Base-by-base conservation (phyloP, 2,888 invertebrate genomes). In the Sisyra nigra region DNA sequence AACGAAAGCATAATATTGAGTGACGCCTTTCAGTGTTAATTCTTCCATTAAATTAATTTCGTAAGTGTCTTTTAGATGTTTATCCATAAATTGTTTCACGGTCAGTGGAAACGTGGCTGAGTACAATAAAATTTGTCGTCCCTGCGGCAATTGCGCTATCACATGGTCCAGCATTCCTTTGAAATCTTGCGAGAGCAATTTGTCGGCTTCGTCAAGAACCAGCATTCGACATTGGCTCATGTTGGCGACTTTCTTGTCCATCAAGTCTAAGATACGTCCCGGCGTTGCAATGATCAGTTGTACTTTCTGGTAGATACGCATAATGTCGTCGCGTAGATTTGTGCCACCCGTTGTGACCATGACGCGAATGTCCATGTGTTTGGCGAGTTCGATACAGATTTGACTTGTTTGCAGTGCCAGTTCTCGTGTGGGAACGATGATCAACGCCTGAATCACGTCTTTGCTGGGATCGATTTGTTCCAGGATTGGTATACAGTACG, bases 31-130 rank as follows among this genome's bases (percentile, higher is more conserved):
- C 50, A 98, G 68, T 49, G 98, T 98, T 57, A 98, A 71, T 66
- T 99, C 98, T 61, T 98, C 98, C 98, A 98, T 99, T 59, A 98
- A 75, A 67, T 98, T 98, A 57, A 98, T 97, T 71, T 98, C 97
- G 62, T 97, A 96, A n/a, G 97, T 96, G 65, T 88, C 83, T 58
- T 82, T 78, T 66, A 97, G 76, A 64, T 98, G 93, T 67, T 94
- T 96, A 63, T 87, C 85, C 94, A 97, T 97, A 66, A 98, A 98
- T 61, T 93, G 85, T 67, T 96, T 93, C 35, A 98, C 97, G 54
- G 96, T 96, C 52, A 94, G 72, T 48, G 98, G 98, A 70, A 98
- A 98, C 56, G 98, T 99, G 52, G 98, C 98, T 52, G 97, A 97
- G 69, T 93, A 98, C 53, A 98, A 74, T 63, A 98, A 76, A 61